These are phyloP conservation scores for Tragelaphus imberbis DNA, from an alignment of 2,113 vertebrate genomes.

Conservation along the genomic window DNA sequence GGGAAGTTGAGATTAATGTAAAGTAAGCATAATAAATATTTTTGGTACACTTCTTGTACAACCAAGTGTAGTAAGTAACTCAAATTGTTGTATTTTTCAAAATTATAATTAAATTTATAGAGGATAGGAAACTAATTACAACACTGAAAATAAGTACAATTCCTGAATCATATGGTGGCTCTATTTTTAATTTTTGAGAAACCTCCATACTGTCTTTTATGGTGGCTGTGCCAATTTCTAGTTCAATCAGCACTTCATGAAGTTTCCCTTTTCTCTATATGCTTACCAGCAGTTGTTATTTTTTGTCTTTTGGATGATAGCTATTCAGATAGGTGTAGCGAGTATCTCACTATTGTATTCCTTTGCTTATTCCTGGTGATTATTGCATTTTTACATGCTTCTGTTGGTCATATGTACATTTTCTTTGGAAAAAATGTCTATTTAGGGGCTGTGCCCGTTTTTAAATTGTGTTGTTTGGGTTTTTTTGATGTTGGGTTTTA, in stretches of 20 bases:
- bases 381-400: background rate
- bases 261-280: background rate
- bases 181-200: background rate
- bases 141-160: background rate
- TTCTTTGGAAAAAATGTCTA: background rate
- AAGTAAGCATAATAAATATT: background rate
- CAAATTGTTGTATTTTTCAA: conserved; percentile 4
- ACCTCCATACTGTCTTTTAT: background rate
- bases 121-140: background rate
- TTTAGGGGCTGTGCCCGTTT: background rate
- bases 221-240: background rate
- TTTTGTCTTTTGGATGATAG: background rate
- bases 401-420: background rate
- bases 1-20: conserved; percentile 49
- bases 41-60: conserved; percentile 20
- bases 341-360: background rate
- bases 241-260: background rate
- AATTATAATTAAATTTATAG: conserved; percentile 28
- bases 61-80: background rate
- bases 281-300: background rate
- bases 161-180: background rate
- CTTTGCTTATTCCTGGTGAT: background rate
- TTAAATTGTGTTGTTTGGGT: background rate
- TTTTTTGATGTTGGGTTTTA: background rate
- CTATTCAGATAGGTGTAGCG: background rate